A percentile compares a stretch with the other conserved stretches of the same genome.
phyloP scores from a whole-genome alignment of 2,888 invertebrate genomes.

The Girardia tigrina region DNA sequence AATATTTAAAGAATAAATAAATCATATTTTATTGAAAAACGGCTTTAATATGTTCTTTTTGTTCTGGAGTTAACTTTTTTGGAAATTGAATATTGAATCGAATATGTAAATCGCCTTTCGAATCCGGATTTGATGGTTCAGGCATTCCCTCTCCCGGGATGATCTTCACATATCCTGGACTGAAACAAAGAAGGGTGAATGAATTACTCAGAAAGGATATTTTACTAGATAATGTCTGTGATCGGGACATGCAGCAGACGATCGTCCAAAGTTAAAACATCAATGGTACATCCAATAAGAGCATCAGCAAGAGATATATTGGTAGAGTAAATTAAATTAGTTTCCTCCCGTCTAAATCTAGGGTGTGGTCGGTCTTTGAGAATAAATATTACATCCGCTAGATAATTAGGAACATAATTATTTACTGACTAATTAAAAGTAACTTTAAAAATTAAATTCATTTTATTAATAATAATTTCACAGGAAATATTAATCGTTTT shows the following conservation, averaged over 20 bases:
- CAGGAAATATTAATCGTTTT: no score
- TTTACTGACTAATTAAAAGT: background rate
- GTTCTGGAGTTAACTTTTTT: conserved; percentile 43
- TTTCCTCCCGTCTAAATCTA: conserved; percentile 46
- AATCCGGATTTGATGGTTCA: conserved; percentile 41
- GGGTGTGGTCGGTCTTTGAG: conserved; percentile 50
- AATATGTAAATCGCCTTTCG: conserved; percentile 49
- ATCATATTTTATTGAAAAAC: background rate
- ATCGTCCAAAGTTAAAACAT: conserved; percentile 49
- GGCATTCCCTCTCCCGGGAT: conserved; percentile 51
- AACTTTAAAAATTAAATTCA: no score
- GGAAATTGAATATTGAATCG: conserved; percentile 51
- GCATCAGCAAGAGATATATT: conserved; percentile 47
- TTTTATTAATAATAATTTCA: no score
- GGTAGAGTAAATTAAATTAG: conserved; percentile 47
- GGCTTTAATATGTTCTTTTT: conserved; percentile 43
- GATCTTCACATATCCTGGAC: conserved; percentile 48
- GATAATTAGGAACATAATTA: background rate
- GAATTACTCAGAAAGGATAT: conserved; percentile 27
- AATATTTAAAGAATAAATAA: background rate
- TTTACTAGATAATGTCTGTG: conserved; percentile 50
- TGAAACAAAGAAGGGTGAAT: conserved; percentile 39
- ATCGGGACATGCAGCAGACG: conserved; percentile 49
- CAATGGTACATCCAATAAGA: conserved; percentile 47
- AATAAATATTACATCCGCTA: conserved; percentile 51